phyloP scores from a whole-genome alignment of 53 echinoderm and acorn worm genomes.

The Paracentrotus lividus region DNA sequence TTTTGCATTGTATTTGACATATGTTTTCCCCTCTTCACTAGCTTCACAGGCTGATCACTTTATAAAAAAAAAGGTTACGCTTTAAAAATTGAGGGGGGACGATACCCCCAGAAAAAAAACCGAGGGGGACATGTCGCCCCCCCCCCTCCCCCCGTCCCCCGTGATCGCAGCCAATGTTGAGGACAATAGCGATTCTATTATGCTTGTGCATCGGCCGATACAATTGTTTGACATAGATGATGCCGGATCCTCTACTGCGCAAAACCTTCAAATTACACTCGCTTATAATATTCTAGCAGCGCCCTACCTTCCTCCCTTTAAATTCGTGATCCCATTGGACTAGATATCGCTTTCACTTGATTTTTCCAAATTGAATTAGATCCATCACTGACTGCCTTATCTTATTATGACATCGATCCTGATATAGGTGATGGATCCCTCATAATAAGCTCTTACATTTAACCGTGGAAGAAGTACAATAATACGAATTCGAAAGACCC shows the following conservation, averaged over 20 bases:
- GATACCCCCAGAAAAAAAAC: no score
- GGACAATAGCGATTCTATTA: no score
- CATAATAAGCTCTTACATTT: background rate
- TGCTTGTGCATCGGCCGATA: no score
- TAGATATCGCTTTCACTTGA: background rate
- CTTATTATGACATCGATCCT: background rate
- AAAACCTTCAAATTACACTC: no score
- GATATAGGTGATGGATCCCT: background rate
- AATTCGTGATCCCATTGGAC: background rate
- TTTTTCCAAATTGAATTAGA: slow-evolving; percentile 20
- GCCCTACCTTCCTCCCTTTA: background rate
- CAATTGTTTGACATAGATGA: no score
- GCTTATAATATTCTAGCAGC: background rate
- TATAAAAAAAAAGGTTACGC: no score
- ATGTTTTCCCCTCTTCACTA: no score
- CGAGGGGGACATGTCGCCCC: background rate
- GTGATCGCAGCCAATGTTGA: no score
- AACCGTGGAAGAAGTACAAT: background rate
- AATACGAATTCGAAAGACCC: background rate
- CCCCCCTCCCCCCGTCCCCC: background rate
- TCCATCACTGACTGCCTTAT: background rate
- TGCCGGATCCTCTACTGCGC: no score
- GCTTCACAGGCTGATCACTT: no score
- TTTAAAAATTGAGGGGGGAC: no score
- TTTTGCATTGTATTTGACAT: no score